phyloP scores from a whole-genome alignment of 2,888 invertebrate genomes.

The Tenthredo amoena region DNA sequence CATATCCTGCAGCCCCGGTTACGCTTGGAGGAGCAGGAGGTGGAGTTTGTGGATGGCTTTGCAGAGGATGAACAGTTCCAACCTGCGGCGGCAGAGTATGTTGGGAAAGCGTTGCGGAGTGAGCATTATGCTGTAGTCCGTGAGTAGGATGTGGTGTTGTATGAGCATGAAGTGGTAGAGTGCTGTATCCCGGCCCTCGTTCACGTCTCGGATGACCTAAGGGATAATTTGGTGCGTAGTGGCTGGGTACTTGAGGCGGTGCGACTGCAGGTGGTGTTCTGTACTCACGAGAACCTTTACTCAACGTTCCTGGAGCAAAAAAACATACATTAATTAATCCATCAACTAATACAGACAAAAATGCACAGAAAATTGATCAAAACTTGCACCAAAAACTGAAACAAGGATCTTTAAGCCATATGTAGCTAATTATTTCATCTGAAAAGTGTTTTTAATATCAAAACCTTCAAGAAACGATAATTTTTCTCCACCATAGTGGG shows the following conservation, averaged over 20 bases:
- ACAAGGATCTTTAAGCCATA: not conserved
- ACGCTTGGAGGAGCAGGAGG: constrained; percentile 84
- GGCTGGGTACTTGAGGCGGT: constrained; percentile 97
- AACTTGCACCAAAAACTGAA: not conserved
- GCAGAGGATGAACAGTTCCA: constrained; percentile 94
- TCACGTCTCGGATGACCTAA: constrained; percentile 87
- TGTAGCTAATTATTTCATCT: not conserved
- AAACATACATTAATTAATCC: not conserved
- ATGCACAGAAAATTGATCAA: not conserved
- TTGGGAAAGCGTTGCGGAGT: constrained; percentile 76
- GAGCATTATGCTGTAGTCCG: constrained; percentile 68
- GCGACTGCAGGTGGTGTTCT: constrained; percentile 98
- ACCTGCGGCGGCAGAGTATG: constrained; percentile 82
- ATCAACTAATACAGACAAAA: not conserved
- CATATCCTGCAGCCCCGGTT: constrained; percentile 75
- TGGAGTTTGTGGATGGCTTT: constrained; percentile 82
- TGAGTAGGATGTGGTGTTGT: constrained; percentile 69
- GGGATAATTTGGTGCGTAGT: constrained; percentile 97
- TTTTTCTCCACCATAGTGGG: not conserved
- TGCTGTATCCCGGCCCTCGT: constrained; percentile 91
- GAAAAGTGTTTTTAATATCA: not conserved
- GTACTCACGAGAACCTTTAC: constrained; percentile 90
- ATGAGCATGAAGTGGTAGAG: constrained; percentile 84
- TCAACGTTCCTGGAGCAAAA: constrained; percentile 80
- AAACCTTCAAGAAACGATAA: not conserved